These are phyloP conservation scores for Rhynchonycteris naso DNA, from an alignment of 2,797 vertebrate genomes.

Conservation along the genomic window DNA sequence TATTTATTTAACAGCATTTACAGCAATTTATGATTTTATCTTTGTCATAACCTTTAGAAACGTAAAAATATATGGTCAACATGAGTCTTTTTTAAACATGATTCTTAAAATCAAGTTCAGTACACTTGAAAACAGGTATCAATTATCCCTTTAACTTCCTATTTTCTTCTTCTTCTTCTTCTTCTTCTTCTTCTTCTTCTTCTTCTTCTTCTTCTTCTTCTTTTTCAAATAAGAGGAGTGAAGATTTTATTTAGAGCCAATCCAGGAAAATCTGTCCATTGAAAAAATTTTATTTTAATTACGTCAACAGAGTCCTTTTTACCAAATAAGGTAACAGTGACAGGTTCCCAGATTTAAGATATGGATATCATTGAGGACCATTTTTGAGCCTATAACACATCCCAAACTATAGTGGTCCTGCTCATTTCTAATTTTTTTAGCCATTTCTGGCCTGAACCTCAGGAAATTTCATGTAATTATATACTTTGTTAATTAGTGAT, in stretches of 20 bases:
- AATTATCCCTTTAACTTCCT: slow-evolving; percentile 56
- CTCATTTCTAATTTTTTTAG: neutral
- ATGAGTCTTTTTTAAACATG: slow-evolving; percentile 29
- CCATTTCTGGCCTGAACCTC: neutral
- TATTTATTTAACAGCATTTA: slow-evolving; percentile 6
- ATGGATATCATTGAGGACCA: neutral
- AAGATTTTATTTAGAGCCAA: neutral
- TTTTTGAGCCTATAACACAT: neutral
- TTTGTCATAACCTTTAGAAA: slow-evolving; percentile 20
- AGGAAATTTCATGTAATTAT: neutral
- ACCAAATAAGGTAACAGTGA: neutral
- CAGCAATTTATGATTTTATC: slow-evolving; percentile 14
- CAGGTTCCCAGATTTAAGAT: neutral
- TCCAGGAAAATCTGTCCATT: neutral
- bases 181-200: too few species aligned
- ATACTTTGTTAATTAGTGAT: neutral
- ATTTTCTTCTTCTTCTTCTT: neutral
- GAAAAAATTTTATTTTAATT: neutral
- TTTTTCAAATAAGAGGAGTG: too few species aligned
- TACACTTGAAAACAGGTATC: slow-evolving; percentile 28
- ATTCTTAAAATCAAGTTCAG: slow-evolving; percentile 52
- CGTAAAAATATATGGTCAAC: slow-evolving; percentile 31
- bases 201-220: too few species aligned
- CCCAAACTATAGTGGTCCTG: neutral
- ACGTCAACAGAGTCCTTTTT: neutral